Evolutionary conservation across 2,888 invertebrate species (phyloP).

Genomic region (Teleogryllus oceanicus): DNA sequence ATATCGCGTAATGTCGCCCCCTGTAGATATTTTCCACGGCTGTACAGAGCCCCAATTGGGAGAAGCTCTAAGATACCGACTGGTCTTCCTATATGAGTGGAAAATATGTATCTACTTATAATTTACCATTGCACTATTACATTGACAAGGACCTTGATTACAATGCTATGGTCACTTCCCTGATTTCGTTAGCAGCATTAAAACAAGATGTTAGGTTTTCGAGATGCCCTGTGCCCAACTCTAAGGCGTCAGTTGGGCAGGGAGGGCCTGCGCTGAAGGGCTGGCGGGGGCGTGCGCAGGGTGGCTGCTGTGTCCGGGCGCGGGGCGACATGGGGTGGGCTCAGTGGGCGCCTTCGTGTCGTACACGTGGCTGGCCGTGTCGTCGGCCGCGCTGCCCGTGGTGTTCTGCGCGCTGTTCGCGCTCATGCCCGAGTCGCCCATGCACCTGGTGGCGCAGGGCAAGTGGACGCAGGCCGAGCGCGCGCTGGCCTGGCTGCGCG

Average conservation of each 20-base stretch:
- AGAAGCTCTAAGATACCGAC: too few species aligned
- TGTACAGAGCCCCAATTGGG: too few species aligned
- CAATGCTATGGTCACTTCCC: neutral
- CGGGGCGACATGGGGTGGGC: slow-evolving; percentile 21
- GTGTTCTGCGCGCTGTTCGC: slow-evolving; percentile 20
- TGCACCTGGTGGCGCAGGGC: slow-evolving; percentile 19
- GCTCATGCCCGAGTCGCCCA: slow-evolving; percentile 26
- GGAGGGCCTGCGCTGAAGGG: neutral
- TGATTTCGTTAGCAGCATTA: neutral
- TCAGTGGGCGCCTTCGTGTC: neutral
- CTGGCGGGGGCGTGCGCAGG: neutral
- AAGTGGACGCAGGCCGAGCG: neutral
- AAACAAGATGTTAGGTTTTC: neutral
- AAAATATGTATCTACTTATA: too few species aligned
- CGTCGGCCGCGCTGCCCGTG: slow-evolving; percentile 11
- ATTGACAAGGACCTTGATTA: neutral
- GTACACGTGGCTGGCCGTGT: neutral
- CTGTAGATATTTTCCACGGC: too few species aligned
- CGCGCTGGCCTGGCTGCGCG: neutral
- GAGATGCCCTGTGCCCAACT: too few species aligned
- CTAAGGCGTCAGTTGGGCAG: too few species aligned
- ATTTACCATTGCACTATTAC: neutral
- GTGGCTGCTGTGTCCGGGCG: slow-evolving; percentile 18
- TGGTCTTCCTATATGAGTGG: too few species aligned
- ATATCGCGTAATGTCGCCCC: too few species aligned